phyloP scores from a whole-genome alignment of 1,140 invertebrate genomes.

The Drosophila orena region DNA sequence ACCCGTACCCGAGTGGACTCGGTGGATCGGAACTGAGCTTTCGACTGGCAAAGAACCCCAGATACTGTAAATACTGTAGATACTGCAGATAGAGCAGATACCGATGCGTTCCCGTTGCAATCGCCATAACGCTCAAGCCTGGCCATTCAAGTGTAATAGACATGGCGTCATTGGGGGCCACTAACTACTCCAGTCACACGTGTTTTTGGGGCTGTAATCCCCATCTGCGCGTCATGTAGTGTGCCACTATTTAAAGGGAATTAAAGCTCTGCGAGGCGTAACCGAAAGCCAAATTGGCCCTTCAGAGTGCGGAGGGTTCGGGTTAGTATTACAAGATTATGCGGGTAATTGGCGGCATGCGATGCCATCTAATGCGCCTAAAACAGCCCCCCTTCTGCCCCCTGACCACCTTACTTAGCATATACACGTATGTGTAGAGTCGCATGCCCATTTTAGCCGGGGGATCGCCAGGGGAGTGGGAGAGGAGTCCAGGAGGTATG shows the following conservation, averaged over 20 bases:
- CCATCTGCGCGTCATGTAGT: constrained; percentile 14
- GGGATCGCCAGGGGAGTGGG: background rate
- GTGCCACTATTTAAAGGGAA: constrained; percentile 69
- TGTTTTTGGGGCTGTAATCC: constrained; percentile 17
- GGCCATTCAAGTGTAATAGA: constrained; percentile 42
- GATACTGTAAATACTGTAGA: background rate
- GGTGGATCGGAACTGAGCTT: constrained; percentile 16
- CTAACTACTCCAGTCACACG: constrained; percentile 45
- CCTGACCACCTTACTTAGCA: constrained; percentile 9
- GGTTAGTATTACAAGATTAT: constrained; percentile 82
- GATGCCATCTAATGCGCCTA: constrained; percentile 68
- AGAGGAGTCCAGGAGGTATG: constrained; percentile 6
- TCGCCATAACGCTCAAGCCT: constrained; percentile 11
- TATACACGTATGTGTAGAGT: background rate
- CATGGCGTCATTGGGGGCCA: constrained; percentile 40
- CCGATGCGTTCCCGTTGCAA: background rate
- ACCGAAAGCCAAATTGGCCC: constrained; percentile 61
- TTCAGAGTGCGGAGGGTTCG: constrained; percentile 35
- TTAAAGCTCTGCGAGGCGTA: constrained; percentile 57
- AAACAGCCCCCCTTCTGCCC: background rate
- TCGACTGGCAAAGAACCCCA: background rate
- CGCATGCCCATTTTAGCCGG: background rate
- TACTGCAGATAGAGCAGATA: background rate
- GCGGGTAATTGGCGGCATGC: constrained; percentile 77
- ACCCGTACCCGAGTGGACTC: constrained; percentile 5